Evolutionary conservation across 2,113 vertebrate genomes (phyloP).

Genomic region (Aegithalos caudatus): DNA sequence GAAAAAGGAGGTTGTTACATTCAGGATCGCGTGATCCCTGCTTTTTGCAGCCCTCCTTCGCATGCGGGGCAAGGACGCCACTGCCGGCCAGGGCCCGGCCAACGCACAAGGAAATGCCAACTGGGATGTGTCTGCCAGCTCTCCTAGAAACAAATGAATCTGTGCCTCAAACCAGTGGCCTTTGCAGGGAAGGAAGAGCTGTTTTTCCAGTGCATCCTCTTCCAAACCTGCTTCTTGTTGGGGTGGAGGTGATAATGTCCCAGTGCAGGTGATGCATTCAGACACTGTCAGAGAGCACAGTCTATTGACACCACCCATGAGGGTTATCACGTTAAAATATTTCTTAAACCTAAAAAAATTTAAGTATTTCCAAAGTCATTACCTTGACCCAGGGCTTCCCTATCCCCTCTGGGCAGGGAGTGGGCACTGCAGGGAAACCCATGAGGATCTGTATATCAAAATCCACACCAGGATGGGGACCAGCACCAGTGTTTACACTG

Average conservation of each 20-base stretch:
- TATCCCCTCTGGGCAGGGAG: rapidly evolving
- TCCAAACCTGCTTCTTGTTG: background rate
- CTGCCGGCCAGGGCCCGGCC: background rate
- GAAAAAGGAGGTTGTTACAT: background rate
- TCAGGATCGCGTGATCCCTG: background rate
- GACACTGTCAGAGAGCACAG: rapidly evolving
- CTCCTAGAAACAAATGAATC: background rate
- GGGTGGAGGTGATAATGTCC: background rate
- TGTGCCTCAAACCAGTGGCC: background rate
- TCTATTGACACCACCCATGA: rapidly evolving
- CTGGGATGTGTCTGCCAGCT: background rate
- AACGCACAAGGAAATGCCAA: background rate
- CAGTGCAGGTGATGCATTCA: background rate
- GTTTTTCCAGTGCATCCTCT: background rate
- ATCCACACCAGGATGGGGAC: rapidly evolving
- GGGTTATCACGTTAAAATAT: background rate
- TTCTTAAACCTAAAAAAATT: background rate
- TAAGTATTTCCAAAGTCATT: background rate
- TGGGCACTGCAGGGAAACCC: background rate
- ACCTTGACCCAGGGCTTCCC: background rate
- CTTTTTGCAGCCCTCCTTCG: background rate
- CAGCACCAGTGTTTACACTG: rapidly evolving
- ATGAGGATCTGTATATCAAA: background rate
- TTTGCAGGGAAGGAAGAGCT: background rate
- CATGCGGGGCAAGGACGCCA: background rate